Conservation (phyloP, 2,888 invertebrate genomes). For the Patella ulyssiponensis region DNA sequence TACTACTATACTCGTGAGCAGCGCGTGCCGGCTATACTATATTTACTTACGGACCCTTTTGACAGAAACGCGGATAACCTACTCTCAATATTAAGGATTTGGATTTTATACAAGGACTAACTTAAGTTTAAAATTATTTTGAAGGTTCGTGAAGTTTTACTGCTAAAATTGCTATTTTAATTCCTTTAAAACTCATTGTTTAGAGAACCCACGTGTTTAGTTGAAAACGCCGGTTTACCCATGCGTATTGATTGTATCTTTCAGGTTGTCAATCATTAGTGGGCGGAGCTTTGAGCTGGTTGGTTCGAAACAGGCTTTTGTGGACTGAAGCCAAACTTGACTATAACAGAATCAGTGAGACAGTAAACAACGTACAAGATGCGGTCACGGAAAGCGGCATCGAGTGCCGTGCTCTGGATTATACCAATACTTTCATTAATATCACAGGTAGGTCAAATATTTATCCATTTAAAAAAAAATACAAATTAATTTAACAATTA, state of each 20-base stretch:
- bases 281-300: conserved; percentile 50
- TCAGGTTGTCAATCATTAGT: conserved; percentile 52
- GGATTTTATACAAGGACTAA: neutral
- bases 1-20: conserved; percentile 15
- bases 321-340: conserved; percentile 36
- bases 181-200: conserved; percentile 17
- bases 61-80: too few relatives aligned
- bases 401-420: conserved; percentile 55
- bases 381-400: conserved; percentile 55
- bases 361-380: conserved; percentile 48
- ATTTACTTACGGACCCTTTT: neutral
- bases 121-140: neutral
- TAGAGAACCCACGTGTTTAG: conserved; percentile 20
- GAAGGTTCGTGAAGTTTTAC: conserved; percentile 16
- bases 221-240: conserved; percentile 22
- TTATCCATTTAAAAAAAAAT: conserved; percentile 19
- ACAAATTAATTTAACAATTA: conserved; percentile 5
- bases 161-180: conserved; percentile 11
- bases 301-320: conserved; percentile 54
- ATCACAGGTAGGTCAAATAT: conserved; percentile 50
- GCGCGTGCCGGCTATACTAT: conserved; percentile 22
- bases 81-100: too few relatives aligned
- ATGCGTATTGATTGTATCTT: conserved; percentile 14
- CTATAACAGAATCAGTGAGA: conserved; percentile 37
- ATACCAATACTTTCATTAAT: conserved; percentile 51